Conservation (phyloP, 2,797 vertebrate genomes). For the Scleropages formosus region DNA sequence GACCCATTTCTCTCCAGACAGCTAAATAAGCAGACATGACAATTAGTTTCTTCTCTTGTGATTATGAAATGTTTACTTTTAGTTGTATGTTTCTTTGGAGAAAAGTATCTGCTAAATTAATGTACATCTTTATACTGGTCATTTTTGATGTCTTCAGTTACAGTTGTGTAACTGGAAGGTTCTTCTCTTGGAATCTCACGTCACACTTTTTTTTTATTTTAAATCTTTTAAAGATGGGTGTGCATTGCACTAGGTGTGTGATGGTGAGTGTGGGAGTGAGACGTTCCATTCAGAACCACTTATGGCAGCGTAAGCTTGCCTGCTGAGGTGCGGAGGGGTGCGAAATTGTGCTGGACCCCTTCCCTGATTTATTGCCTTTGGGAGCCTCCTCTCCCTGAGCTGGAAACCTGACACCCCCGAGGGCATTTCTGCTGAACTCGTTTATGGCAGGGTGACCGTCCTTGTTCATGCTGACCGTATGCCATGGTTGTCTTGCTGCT, state of each 20-base stretch:
- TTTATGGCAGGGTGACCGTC: conserved; percentile 47
- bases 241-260: neutral
- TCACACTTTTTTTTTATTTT: no score
- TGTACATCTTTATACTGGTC: no score
- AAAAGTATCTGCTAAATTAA: no score
- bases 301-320: conserved; percentile 71
- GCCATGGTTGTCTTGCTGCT: neutral
- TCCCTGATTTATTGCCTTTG: conserved; percentile 71
- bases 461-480: neutral
- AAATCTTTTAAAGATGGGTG: neutral
- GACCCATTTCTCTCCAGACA: no score
- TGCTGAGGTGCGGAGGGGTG: conserved; percentile 69
- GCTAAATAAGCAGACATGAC: neutral
- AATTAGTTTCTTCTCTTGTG: neutral
- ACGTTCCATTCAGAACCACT: conserved; percentile 60
- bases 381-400: conserved; percentile 63
- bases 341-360: conserved; percentile 64
- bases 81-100: no score
- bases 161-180: neutral
- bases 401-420: conserved; percentile 59
- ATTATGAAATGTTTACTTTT: neutral
- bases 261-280: conserved; percentile 42
- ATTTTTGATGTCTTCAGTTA: no score
- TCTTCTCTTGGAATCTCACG: neutral
- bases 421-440: conserved; percentile 64